Evolutionary conservation across 2,797 vertebrate genomes (phyloP).

Genomic region (Tauraco hartlaubi): DNA sequence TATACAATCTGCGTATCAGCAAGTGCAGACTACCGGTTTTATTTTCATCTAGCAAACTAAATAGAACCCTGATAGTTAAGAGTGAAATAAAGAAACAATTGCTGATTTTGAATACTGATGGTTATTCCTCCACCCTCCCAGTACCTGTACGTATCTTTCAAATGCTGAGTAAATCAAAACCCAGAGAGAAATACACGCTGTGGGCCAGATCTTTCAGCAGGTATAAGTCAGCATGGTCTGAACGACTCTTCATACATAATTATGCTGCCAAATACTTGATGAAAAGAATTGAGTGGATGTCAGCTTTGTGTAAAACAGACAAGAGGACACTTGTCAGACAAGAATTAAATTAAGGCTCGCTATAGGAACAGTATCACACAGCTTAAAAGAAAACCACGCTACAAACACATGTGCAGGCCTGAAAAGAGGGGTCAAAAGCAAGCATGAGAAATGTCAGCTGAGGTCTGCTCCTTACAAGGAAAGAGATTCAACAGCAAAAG

Average conservation of each 20-base stretch:
- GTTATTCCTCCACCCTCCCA: not conserved
- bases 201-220: conserved; percentile 20
- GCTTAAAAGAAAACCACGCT: conserved; percentile 7
- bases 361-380: not conserved
- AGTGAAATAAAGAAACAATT: not conserved
- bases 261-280: not conserved
- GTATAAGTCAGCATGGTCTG: not conserved
- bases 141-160: not conserved
- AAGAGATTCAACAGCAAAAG: not conserved
- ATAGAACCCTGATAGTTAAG: not conserved
- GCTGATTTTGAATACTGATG: not conserved
- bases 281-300: not conserved
- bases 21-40: not conserved
- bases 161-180: not conserved
- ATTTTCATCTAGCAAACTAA: not conserved
- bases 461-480: not conserved
- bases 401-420: conserved; percentile 5
- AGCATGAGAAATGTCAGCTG: not conserved
- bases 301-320: not conserved
- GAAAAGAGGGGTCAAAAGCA: not conserved
- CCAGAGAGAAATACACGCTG: not conserved
- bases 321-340: conserved; percentile 19
- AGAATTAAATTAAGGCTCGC: not conserved
- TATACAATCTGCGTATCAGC: not conserved
- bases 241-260: not conserved